Percentiles rank a stretch among this genome's conserved stretches.
phyloP scores from a whole-genome alignment of 2,888 invertebrate genomes.

The Plagodis dolabraria region DNA sequence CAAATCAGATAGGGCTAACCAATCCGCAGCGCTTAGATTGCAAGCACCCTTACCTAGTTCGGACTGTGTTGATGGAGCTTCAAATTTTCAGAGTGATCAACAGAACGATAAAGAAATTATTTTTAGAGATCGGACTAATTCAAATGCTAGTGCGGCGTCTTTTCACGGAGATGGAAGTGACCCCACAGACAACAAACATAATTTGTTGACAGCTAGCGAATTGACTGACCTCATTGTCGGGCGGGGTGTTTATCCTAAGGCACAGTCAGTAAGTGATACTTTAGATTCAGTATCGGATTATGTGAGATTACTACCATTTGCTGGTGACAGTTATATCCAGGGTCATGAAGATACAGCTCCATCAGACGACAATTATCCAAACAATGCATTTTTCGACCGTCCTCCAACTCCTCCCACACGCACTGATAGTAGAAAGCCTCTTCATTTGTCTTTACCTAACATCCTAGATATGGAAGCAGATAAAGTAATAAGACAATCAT shows the following conservation, averaged over 20 bases:
- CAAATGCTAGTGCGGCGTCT: constrained; percentile 91
- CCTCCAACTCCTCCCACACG: constrained; percentile 89
- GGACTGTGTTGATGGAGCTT: constrained; percentile 82
- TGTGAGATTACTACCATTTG: constrained; percentile 89
- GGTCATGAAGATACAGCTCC: constrained; percentile 86
- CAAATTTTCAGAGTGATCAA: constrained; percentile 65
- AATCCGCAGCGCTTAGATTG: constrained; percentile 49
- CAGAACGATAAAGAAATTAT: constrained; percentile 75
- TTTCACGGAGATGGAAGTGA: constrained; percentile 96
- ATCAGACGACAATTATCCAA: constrained; percentile 81
- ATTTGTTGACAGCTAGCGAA: constrained; percentile 92
- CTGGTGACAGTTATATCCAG: constrained; percentile 84
- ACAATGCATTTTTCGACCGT: constrained; percentile 80
- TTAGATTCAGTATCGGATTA: constrained; percentile 96
- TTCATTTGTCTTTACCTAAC: constrained; percentile 76
- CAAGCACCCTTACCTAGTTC: constrained; percentile 58
- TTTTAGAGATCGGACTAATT: constrained; percentile 89
- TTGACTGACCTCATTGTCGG: constrained; percentile 93
- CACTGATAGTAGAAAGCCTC: constrained; percentile 85
- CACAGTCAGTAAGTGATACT: constrained; percentile 92
- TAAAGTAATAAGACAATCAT: constrained; percentile 44
- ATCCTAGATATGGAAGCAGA: constrained; percentile 70
- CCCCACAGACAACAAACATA: constrained; percentile 91
- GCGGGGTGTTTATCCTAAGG: constrained; percentile 88
- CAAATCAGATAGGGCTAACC: constrained; percentile 75